Conservation (phyloP, 1,140 invertebrate species). For the Macrobrachium rosenbergii region DNA sequence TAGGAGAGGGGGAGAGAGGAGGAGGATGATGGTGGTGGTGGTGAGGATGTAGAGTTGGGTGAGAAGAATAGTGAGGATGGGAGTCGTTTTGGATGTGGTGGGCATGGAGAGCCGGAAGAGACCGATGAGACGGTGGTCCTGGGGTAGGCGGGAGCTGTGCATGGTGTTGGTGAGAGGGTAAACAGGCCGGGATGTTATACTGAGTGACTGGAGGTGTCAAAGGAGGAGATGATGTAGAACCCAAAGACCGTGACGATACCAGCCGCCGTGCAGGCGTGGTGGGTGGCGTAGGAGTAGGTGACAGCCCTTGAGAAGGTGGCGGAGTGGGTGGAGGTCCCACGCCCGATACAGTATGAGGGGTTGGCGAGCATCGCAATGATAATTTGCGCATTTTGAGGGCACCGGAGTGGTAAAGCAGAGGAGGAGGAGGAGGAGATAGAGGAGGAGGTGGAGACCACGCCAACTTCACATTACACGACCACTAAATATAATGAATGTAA, state of each 20-base stretch:
- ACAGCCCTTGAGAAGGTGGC: slow-evolving; percentile 49
- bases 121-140: slow-evolving; percentile 61
- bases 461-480: too few species aligned
- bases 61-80: slow-evolving; percentile 54
- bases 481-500: too few species aligned
- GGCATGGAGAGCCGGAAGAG: slow-evolving; percentile 63
- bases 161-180: slow-evolving; percentile 66
- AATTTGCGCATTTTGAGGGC: slow-evolving; percentile 62
- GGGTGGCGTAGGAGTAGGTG: slow-evolving; percentile 54
- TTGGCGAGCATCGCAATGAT: slow-evolving; percentile 61
- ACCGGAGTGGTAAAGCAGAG: slow-evolving; percentile 33
- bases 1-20: too few species aligned
- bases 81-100: slow-evolving; percentile 50
- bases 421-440: too few species aligned
- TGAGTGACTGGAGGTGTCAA: slow-evolving; percentile 59
- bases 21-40: slow-evolving; percentile 43
- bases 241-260: slow-evolving; percentile 64
- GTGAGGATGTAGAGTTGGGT: slow-evolving; percentile 44
- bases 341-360: slow-evolving; percentile 57
- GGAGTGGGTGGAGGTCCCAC: slow-evolving; percentile 54
- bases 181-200: slow-evolving; percentile 65
- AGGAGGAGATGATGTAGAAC: slow-evolving; percentile 63
- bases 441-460: too few species aligned
- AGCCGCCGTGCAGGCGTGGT: slow-evolving; percentile 57
- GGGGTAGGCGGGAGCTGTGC: slow-evolving; percentile 64